Evolutionary conservation across 2,888 invertebrate genomes (phyloP), one percentile per base, ranked within the genome.

Genomic region (Athalia cordata): DNA sequence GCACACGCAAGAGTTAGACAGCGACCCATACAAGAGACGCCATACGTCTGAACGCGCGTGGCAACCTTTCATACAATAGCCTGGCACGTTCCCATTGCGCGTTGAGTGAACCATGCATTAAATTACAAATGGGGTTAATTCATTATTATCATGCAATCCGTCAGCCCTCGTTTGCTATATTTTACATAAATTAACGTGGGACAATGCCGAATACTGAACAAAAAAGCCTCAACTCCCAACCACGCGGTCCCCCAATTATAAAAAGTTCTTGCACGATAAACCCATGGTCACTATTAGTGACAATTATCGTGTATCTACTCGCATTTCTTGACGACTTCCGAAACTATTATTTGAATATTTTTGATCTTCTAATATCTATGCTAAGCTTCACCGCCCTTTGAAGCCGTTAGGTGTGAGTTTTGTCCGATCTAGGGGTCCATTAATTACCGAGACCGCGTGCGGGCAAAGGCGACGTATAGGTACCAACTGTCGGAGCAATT

Each of bases 41-140:
- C 29, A 55, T 68, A 43, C 52, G 52, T 68, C 8, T 55, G 52
- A 43, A 29, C 29, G 9, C 29, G 50, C 68, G 43, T 55, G 68
- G 68, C 55, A 68, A 29, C 68, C 55, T 68, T 68, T 50, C 68
- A 68, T n/a, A 68, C 68, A 68, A 68, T 68, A 55, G 68, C 29
- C 0, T 2, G 29, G 29, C 29, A n/a, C 55, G 50, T 68, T 68
- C 43, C 29, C 52, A 29, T 55, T 55, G 43, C 29, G 68, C 29
- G 29, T 29, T 29, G 29, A 29, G 29, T 29, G 29, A 29, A 29
- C 29, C 29, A 29, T 29, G 29, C 29, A 29, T 68, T 50, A 4
- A 52, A 29, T 29, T 11, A 43, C 68, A 55, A 55, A 5, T 68
- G 29, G 11, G 68, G 43, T 4, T 68, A 43, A 68, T 68, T 68